These are phyloP conservation scores for Thelaira solivaga DNA, from an alignment of 2,888 invertebrate genomes.

Conservation along the genomic window DNA sequence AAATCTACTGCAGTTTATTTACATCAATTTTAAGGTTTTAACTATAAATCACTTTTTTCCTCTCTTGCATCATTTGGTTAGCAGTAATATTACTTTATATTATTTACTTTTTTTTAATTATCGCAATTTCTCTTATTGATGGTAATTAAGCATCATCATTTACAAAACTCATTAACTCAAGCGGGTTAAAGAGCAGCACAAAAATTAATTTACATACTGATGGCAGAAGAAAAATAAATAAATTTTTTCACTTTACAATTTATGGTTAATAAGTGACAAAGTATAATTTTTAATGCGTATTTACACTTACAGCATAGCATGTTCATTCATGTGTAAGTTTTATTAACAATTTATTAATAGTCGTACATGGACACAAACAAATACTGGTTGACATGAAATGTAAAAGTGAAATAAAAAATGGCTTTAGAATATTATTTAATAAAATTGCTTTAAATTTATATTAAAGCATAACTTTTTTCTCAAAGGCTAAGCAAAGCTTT, in stretches of 20 bases:
- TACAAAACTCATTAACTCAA: slow-evolving; percentile 36
- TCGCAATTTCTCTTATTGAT: neutral
- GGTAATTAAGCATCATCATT: slow-evolving; percentile 36
- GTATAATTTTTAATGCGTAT: neutral
- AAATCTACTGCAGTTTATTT: no score
- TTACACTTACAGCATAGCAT: neutral
- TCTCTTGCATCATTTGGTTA: neutral
- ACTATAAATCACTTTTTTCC: neutral
- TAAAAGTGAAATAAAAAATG: neutral
- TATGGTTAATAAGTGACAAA: neutral
- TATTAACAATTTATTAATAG: neutral
- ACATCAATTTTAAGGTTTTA: no score
- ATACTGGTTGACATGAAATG: no score
- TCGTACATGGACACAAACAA: no score
- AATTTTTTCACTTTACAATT: neutral
- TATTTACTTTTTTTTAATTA: neutral
- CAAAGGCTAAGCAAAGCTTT: no score
- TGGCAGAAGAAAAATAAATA: neutral
- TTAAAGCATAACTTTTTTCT: neutral
- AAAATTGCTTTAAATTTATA: neutral
- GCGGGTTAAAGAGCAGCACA: slow-evolving; percentile 9
- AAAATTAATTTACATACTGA: slow-evolving; percentile 6
- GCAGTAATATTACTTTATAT: no score
- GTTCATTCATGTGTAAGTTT: neutral
- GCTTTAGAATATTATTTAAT: neutral